Evolutionary conservation across 35 echinoderm and acorn worm genomes (phyloP), one percentile per base, ranked within the genome.

Genomic region (Lytechinus variegatus): DNA sequence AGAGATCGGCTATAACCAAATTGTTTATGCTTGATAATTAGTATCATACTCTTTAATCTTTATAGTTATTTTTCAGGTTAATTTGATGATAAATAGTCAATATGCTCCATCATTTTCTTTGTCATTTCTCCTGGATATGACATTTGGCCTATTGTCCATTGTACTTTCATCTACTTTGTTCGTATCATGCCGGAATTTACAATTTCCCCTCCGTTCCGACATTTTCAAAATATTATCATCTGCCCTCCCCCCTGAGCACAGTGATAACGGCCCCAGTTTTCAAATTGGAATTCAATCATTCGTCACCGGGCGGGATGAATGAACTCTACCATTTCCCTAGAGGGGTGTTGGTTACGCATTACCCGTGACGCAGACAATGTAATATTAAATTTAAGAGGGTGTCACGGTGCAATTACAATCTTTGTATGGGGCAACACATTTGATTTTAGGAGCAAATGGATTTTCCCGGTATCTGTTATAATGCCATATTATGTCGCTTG

Each of bases 141-240:
- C 88, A 52, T 33, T 54, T 21, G 6, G 33, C 28, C 52, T 10
- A 44, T 90, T 90, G 88, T 90, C 9, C 52, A 12, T 33, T 90
- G 28, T 90, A 10, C 88, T 90, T 54, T 29, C 27, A 21, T 21
- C 88, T 52, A 52, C 52, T 21, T 51, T 90, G 9, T 21, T 90
- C 88, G 28, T 5, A 79, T 79, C 66, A 79, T 79, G 52, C 28
- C 88, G 88, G 88, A 90, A 90, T 90, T 54, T 16, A 52, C 52
- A 90, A 90, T 90, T 90, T 79, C 66, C 88, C 9, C 52, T 27
- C 29, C 52, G 88, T 90, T 90, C 88, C 88, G 88, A 90, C 88
- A 54, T 90, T 90, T 90, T 90, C 88, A 90, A 90, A 90, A 90
- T 90, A 90, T 90, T 90, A 90, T 90, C 88, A 90, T 90, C 88